Evolutionary conservation across 2,113 vertebrate genomes (phyloP), one percentile per base, ranked within the genome.

Genomic region (Abramis brama): DNA sequence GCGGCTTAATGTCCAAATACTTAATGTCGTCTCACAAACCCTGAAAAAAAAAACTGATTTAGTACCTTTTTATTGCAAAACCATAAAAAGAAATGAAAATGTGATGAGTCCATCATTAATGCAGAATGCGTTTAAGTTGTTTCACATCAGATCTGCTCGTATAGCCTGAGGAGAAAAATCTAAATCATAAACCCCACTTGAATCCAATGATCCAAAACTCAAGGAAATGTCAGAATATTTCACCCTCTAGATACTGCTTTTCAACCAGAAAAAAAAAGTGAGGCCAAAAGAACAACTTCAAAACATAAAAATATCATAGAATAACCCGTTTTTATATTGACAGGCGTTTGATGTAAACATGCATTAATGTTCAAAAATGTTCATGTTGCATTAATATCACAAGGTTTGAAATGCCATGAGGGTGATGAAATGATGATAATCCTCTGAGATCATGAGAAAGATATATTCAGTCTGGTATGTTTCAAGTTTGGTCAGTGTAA

Each of bases 51-150:
- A 52, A n/a, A 52, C 55, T 74, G 6, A 57, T 57, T 57, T 57
- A 57, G 55, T 6, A 23, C 45, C 79, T 33, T 33, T 33, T 33
- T 57, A 52, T 79, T 85, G 73, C n/a, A 68, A 43, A 57, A 71
- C 83, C 47, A 64, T 50, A 78, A 66, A 76, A 85, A 77, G 36
- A 64, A 76, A 85, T 66, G 47, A 36, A 66, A 52, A 85, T 77
- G 59, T 76, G 62, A 45, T 5, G 13, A 66, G 43, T 5, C 15
- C 4, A 0, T 81, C 11, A n/a, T 75, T 82, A 86, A 75, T 50
- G 8, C 25, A 55, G 13, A 52, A 50, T 78, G 73, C 79, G 17
- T 73, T 43, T 27, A 71, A 45, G 23, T 30, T 59, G 55, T 43
- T 73, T 64, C 50, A 59, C 59, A 71, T 10, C 19, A 43, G 45